Evolutionary conservation across 2,113 vertebrate species (phyloP), one percentile per base, ranked within the genome.

Genomic region (Sula dactylatra): DNA sequence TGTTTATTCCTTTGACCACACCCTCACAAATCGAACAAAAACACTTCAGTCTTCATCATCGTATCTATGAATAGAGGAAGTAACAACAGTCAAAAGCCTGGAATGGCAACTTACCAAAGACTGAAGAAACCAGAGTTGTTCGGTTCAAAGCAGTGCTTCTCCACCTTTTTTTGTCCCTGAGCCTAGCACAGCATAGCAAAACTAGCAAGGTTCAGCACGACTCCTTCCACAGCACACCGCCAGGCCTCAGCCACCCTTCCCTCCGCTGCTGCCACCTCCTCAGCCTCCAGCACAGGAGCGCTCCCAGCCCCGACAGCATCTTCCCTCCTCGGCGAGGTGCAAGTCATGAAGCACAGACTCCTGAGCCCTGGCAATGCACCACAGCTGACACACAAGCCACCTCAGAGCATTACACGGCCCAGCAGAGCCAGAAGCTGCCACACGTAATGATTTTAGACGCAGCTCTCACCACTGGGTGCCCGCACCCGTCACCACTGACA

Each of bases 401-500:
- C 54, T 83, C 54, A 6, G 17, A 67, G 64, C 36, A 40, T 2
- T 16, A 5, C 0, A 14, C 2, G 25, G 72, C 42, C 54, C 25
- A 61, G 76, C 62, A 93, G 54, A 64, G 71, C 6, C 50, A 62
- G 40, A 9, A 65, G 38, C 11, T 32, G 56, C 16, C 52, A 18
- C 29, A 13, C 56, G 31, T 14, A 62, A 40, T 22, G 16, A 44
- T 32, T 74, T 79, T 4, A 36, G 27, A 36, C 15, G 36, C 31
- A 64, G 47, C 6, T 42, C 27, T 66, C 38, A 19, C 25, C 2
- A 1, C 27, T 44, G 59, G 27, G 58, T n/a, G 50, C 17, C 67
- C 0, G 0, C 13, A 42, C 32, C 45, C 55, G n/a, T 34, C 27
- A 31, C 42, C 38, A 17, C 25, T 5, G 13, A 61, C 0, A 3